phyloP scores from a whole-genome alignment of 2,797 vertebrate genomes.

The Hippopotamyrus pictus region DNA sequence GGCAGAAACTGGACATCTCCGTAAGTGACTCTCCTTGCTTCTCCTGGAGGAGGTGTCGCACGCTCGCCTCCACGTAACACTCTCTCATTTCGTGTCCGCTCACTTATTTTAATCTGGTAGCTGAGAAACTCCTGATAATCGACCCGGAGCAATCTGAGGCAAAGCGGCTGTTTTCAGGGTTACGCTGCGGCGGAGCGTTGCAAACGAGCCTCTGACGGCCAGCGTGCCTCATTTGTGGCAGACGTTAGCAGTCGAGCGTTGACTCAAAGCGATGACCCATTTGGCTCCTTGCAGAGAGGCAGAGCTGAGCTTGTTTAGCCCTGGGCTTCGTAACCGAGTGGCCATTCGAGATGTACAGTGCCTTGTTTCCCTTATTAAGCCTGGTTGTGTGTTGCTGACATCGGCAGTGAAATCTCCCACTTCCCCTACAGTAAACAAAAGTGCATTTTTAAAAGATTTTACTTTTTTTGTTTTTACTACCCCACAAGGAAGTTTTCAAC shows the following conservation, averaged over 20 bases:
- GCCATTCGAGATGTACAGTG: background rate
- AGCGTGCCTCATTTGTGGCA: background rate
- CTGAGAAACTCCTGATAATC: background rate
- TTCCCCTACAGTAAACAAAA: background rate
- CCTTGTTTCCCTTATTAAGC: background rate
- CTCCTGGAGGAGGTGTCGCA: background rate
- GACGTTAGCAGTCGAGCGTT: background rate
- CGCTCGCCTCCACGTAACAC: background rate
- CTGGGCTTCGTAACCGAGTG: background rate
- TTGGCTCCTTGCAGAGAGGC: background rate
- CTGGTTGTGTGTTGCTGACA: background rate
- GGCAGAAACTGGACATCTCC: background rate
- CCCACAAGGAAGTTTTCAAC: background rate
- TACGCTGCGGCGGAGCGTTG: background rate
- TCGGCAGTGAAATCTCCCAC: background rate
- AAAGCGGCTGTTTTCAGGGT: background rate
- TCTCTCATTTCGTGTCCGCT: background rate
- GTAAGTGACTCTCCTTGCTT: background rate
- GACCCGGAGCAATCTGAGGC: background rate
- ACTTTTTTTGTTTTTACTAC: background rate
- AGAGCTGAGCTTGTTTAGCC: background rate
- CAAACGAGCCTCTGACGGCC: background rate
- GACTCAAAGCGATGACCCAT: background rate
- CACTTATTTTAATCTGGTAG: background rate
- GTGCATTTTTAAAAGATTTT: background rate